Evolutionary conservation across 2,797 vertebrate genomes (phyloP), one percentile per base, ranked within the genome.

Genomic region (Phalloptychus januarius): DNA sequence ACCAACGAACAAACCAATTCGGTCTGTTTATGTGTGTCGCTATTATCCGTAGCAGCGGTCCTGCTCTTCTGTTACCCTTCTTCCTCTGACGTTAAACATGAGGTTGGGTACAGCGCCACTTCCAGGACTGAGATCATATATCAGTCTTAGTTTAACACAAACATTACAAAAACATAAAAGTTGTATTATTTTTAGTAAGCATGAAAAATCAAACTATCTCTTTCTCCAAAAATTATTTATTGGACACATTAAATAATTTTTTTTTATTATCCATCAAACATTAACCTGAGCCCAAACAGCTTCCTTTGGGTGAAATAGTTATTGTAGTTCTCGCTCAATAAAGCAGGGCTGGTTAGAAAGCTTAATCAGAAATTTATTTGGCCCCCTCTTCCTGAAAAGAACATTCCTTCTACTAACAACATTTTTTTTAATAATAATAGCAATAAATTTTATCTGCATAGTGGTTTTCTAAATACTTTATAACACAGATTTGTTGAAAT

Each of bases 31-130:
- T 83, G 33, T 79, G 6, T 15, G 56, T 42, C 42, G 72, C 45
- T 70, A 31, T 63, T 80, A 76, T 86, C 90, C 88, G 79, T 83
- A 40, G 71, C 44, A 56, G 42, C 46, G 56, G 69, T 33, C 7
- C 36, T 0, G 5, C 10, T 83, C 79, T 87, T 89, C 82, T 89
- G 91, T 89, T 74, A 7, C 36, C 23, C 1, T 13, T 90, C 87
- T 83, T 88, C 79, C 82, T 84, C 81, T 20, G 11, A 38, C 33
- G n/a, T 81, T 7, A 0, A 1, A 2, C 10, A 20, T 7, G 16
- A 8, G 8, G 5, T 4, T 1, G 12, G 65, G 5, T 76, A 38
- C 1, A 72, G 84, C 84, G 83, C 86, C 88, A 8, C 52, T 28
- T 5, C 31, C 36, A 79, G 75, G 23, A 36, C 25, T 7, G 79